These are phyloP conservation scores for Lepilemur ruficaudatus DNA, from an alignment of 2,797 vertebrate genomes.

Conservation along the genomic window DNA sequence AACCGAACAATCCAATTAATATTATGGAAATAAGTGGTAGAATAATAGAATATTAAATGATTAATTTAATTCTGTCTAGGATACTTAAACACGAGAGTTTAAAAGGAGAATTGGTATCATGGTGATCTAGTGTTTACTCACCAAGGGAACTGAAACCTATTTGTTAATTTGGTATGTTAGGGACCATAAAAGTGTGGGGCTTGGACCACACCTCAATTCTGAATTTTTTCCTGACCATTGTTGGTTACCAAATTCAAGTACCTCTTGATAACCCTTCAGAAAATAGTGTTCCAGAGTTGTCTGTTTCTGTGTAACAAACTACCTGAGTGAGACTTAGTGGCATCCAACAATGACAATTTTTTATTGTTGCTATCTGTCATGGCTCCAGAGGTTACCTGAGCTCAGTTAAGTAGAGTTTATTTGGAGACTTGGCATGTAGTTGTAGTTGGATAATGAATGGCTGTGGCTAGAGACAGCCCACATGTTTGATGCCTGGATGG, in stretches of 20 bases:
- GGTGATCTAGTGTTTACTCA: neutral
- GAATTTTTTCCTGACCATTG: neutral
- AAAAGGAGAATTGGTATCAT: neutral
- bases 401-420: neutral
- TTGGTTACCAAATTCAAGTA: neutral
- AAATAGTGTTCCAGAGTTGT: neutral
- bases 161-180: neutral
- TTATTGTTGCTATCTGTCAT: neutral
- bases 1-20: neutral
- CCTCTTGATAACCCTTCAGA: neutral
- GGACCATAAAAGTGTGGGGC: neutral
- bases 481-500: no score
- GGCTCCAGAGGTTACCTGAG: neutral
- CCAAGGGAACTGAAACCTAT: neutral
- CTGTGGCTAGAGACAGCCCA: no score
- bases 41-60: neutral
- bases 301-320: neutral
- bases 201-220: neutral
- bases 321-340: neutral
- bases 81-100: neutral
- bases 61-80: neutral
- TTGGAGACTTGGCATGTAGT: no score
- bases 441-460: neutral
- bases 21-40: neutral
- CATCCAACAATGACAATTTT: neutral